A percentile compares a stretch with the other conserved stretches of the same genome.
Evolutionary conservation across 2,888 invertebrate species (phyloP).

Genomic region (Thecophora atra): DNA sequence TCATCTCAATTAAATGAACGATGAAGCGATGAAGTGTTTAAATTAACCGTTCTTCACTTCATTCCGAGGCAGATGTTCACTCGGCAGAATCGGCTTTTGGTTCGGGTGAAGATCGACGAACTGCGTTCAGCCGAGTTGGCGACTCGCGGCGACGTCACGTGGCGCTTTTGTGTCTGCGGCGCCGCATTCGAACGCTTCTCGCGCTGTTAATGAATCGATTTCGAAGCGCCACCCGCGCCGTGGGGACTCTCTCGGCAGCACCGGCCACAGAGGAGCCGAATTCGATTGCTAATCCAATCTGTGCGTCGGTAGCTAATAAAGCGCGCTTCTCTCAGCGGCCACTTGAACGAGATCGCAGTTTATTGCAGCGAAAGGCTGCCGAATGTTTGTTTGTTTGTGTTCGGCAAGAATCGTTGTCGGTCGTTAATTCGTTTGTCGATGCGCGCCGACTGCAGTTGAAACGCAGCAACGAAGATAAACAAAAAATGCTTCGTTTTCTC

Average conservation of each 20-base stretch:
- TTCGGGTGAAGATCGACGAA: background rate
- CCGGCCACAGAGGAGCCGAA: background rate
- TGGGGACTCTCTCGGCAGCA: constrained; percentile 48
- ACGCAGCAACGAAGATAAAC: background rate
- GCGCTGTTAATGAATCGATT: background rate
- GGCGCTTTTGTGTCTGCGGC: constrained; percentile 64
- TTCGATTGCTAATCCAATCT: background rate
- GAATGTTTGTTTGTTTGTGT: constrained; percentile 53
- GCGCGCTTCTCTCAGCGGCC: constrained; percentile 1
- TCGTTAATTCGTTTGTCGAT: constrained; percentile 59
- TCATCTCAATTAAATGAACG: no score
- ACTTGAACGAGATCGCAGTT: constrained; percentile 24
- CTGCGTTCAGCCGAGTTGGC: constrained; percentile 49
- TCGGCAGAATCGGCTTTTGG: no score
- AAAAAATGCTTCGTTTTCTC: background rate
- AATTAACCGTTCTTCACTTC: no score
- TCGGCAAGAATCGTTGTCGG: constrained; percentile 54
- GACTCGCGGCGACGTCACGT: constrained; percentile 50
- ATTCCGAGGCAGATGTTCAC: no score
- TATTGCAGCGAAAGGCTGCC: constrained; percentile 26
- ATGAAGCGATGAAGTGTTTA: no score
- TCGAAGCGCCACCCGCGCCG: constrained; percentile 58
- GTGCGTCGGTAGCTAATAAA: background rate
- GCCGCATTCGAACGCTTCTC: constrained; percentile 36
- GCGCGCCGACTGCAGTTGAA: constrained; percentile 27